A percentile compares a stretch with the other conserved stretches of the same genome.
phyloP scores from a whole-genome alignment of 2,888 invertebrate genomes.

The Lumbricus terrestris region DNA sequence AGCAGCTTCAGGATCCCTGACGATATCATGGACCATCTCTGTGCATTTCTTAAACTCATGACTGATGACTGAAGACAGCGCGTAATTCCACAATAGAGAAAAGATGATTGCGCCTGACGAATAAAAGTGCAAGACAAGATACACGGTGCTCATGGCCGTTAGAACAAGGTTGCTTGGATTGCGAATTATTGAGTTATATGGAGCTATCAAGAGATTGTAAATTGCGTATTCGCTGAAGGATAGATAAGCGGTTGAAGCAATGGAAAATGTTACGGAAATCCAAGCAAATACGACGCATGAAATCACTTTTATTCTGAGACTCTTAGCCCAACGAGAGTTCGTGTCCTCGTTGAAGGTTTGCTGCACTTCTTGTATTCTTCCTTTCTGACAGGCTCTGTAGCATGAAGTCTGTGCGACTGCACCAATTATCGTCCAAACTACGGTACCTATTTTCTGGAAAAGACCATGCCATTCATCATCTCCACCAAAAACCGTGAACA shows the following conservation, averaged over 20 bases:
- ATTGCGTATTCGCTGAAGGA: background rate
- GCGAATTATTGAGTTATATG: background rate
- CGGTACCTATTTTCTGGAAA: background rate
- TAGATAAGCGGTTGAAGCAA: background rate
- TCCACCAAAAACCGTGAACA: background rate
- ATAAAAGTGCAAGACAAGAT: background rate
- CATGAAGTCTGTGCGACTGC: background rate
- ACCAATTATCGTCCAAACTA: background rate
- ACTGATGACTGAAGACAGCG: background rate
- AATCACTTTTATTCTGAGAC: background rate
- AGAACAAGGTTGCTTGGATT: background rate
- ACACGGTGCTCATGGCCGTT: background rate
- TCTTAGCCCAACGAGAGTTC: background rate
- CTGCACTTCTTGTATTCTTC: background rate
- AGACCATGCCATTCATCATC: background rate
- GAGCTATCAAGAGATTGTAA: background rate
- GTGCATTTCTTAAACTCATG: background rate
- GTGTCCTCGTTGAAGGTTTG: background rate
- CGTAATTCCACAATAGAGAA: background rate
- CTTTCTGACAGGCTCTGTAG: background rate
- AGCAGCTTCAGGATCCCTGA: background rate
- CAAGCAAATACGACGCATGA: background rate
- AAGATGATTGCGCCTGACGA: background rate
- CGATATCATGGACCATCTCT: background rate
- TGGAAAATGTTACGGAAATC: background rate